Evolutionary conservation across 2,797 vertebrate genomes (phyloP).

Genomic region (Sparus aurata): DNA sequence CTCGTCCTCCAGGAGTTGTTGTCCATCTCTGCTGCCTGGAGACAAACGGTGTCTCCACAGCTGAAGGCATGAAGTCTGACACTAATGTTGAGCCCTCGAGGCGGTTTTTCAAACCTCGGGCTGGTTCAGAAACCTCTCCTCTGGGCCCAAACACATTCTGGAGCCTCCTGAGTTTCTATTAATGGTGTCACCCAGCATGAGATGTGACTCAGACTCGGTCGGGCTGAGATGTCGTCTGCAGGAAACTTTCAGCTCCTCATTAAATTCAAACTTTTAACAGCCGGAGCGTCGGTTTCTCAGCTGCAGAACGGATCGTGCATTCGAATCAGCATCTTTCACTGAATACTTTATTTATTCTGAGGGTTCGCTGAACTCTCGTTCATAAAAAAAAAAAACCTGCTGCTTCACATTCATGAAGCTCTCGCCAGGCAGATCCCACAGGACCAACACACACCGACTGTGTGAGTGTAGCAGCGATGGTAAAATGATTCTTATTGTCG

Average conservation of each 20-base stretch:
- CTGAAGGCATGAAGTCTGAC: conserved; percentile 9
- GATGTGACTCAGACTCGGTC: conserved; percentile 15
- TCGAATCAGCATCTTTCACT: not conserved
- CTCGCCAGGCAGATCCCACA: not conserved
- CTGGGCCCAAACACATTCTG: conserved; percentile 2
- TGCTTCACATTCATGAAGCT: conserved; percentile 22
- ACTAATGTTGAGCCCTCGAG: not conserved
- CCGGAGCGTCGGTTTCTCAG: not conserved
- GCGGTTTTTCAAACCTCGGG: not conserved
- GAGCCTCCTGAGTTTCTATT: conserved; percentile 4
- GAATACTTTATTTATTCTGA: not conserved
- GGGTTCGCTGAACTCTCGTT: not conserved
- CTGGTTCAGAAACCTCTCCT: conserved; percentile 18
- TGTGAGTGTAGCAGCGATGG: too few species aligned
- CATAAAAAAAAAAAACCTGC: not conserved
- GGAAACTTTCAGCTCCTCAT: conserved; percentile 46
- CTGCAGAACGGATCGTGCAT: not conserved
- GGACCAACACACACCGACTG: not conserved
- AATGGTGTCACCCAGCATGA: not conserved
- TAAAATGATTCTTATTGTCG: too few species aligned
- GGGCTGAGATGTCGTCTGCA: not conserved
- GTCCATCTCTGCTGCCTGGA: conserved; percentile 20
- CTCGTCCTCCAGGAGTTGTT: not conserved
- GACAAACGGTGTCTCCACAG: not conserved
- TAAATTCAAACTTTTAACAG: conserved; percentile 16